These are phyloP conservation scores for Perca schrenkii DNA, from an alignment of 2,113 vertebrate species.

Conservation along the genomic window DNA sequence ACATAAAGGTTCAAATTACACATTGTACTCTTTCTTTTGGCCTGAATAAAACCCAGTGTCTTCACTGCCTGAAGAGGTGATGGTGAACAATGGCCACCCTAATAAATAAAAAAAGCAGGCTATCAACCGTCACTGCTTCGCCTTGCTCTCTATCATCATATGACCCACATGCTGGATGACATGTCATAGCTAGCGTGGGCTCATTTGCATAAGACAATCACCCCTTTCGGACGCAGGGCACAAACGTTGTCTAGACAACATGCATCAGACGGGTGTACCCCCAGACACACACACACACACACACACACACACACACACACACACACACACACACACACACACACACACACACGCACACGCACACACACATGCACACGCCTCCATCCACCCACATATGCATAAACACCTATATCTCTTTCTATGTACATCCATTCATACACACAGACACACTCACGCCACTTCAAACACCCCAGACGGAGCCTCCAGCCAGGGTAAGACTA, in stretches of 20 bases:
- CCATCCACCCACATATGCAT: constrained; percentile 59
- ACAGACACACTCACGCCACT: constrained; percentile 59
- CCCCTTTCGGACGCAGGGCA: constrained; percentile 84
- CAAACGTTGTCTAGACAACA: constrained; percentile 94
- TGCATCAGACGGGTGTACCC: constrained; percentile 89
- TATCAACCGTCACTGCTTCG: constrained; percentile 71
- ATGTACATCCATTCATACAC: constrained; percentile 60
- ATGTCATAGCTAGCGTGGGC: constrained; percentile 81
- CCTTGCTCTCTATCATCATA: constrained; percentile 66
- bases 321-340: constrained; percentile 18
- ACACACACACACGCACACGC: constrained; percentile 33
- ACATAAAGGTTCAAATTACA: constrained; percentile 58
- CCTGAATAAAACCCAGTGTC: constrained; percentile 58
- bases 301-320: constrained; percentile 30
- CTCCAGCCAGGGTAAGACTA: constrained; percentile 79
- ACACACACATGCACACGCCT: background rate
- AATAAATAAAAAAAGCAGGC: constrained; percentile 74
- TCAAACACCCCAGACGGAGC: constrained; percentile 66
- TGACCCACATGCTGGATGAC: constrained; percentile 79
- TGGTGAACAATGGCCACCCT: constrained; percentile 72
- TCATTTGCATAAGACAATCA: constrained; percentile 94
- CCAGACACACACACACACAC: constrained; percentile 46
- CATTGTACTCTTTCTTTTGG: constrained; percentile 57
- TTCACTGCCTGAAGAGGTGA: constrained; percentile 65
- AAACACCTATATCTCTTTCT: constrained; percentile 71